A percentile compares a stretch with the other conserved stretches of the same genome.
These are phyloP conservation scores for Tupiocoris notatus DNA, from an alignment of 2,888 invertebrate genomes.

Conservation along the genomic window DNA sequence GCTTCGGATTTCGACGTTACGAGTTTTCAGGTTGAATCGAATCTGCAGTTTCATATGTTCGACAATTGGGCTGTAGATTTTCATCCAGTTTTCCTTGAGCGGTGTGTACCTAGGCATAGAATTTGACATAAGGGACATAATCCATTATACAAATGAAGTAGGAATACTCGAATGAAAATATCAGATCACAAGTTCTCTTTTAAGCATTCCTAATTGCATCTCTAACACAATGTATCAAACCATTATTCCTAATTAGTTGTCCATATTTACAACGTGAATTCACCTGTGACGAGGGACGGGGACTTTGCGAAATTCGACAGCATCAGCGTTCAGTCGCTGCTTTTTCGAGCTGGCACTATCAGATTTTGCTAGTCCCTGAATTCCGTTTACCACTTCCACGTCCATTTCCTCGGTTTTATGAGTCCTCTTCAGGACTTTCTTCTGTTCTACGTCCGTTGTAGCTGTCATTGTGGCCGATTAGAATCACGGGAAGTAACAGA, in stretches of 20 bases:
- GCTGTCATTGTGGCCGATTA: conserved; percentile 6
- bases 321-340: conserved; percentile 53
- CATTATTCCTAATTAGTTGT: no score
- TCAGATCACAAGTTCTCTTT: no score
- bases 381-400: conserved; percentile 65
- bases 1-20: conserved; percentile 82
- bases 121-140: no score
- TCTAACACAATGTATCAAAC: no score
- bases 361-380: conserved; percentile 58
- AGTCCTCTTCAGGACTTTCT: conserved; percentile 49
- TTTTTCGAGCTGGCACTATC: conserved; percentile 57
- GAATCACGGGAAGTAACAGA: no score
- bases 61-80: conserved; percentile 94
- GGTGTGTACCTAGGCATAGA: conserved; percentile 73
- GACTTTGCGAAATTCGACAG: conserved; percentile 67
- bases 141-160: no score
- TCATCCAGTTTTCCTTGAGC: conserved; percentile 93
- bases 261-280: no score
- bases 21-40: conserved; percentile 86
- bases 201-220: no score
- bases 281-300: conserved; percentile 81
- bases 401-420: conserved; percentile 64
- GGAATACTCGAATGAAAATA: no score
- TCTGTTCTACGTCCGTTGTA: conserved; percentile 1
- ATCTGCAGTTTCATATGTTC: conserved; percentile 92